Evolutionary conservation across 2,113 vertebrate genomes (phyloP).

Genomic region (Sula dactylatra): DNA sequence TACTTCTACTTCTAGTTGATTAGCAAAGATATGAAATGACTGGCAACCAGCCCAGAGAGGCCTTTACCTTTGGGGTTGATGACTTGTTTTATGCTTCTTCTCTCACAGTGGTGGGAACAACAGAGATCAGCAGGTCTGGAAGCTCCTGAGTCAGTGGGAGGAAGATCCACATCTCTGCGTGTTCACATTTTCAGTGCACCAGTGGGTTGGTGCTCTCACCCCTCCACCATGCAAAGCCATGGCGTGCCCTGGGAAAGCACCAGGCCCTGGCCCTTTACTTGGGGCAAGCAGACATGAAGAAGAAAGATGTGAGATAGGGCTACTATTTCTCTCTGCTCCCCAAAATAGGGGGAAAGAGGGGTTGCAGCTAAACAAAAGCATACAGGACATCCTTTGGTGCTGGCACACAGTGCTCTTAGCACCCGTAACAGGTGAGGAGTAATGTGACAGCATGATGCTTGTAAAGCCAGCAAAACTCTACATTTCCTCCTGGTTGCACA

Average conservation of each 20-base stretch:
- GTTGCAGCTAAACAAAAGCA: background rate
- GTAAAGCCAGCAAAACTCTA: background rate
- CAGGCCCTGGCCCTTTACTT: fast-evolving
- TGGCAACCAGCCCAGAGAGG: constrained; percentile 28
- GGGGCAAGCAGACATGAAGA: background rate
- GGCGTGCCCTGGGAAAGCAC: background rate
- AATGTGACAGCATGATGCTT: fast-evolving
- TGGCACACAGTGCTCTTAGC: no score
- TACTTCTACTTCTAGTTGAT: constrained; percentile 23
- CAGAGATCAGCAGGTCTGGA: background rate
- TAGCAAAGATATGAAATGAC: background rate
- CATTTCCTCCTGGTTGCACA: background rate
- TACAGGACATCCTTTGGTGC: background rate
- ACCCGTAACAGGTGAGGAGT: background rate
- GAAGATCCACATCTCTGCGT: background rate
- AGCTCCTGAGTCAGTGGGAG: background rate
- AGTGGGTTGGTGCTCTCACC: background rate
- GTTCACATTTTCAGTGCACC: background rate
- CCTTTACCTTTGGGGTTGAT: constrained; percentile 33
- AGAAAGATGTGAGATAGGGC: fast-evolving
- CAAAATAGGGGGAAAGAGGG: background rate
- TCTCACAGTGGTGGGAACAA: background rate
- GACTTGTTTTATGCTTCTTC: background rate
- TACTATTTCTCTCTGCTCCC: background rate
- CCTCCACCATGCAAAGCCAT: background rate